Base-by-base conservation (phyloP, 2,113 vertebrate genomes). In the Lasiurus cinereus region DNA sequence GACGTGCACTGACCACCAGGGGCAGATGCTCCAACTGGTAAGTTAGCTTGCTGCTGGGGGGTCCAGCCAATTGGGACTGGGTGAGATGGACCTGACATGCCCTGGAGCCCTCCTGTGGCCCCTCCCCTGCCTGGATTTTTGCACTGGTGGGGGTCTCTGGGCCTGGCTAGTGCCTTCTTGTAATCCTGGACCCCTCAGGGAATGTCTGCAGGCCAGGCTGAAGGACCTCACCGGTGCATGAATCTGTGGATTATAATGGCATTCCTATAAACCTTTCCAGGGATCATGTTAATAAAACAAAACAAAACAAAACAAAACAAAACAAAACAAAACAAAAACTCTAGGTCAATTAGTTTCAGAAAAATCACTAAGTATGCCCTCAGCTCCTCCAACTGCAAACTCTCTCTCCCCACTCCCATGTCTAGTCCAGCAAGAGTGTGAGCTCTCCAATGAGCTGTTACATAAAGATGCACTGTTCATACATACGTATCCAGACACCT, bases 311-410 rank as follows among this genome's bases (percentile, higher is more conserved):
- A 72, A 56, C 9, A 14, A 52, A 52, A 52, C 7, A 48, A 88
- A 70, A 56, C 18, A 13, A 66, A 50, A 50, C 59, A 52, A 66
- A 12, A 18, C 3, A 21, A 5, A 83, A 39, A 13, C 27, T 24
- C 64, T 12, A 62, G 22, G 77, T 48, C 31, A n/a, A 9, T 22
- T 21, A 22, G 31, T 54, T 95, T 69, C 31, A 80, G 82, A 72
- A 79, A 80, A 24, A 33, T 0, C 5, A 12, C 33, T 69, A 59
- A 15, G 48, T 2, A 43, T 2, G 12, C 59, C 16, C 15, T 89
- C 3, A 5, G 11, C 18, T n/a, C 74, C 50, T 10, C 29, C 1
- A 0, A 2, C 11, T 74, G 36, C 19, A 19, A 9, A 12, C 12
- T 16, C 31, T 8, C 18, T 18, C 74, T 29, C 4, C 12, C 7